These are phyloP conservation scores for Frieseomelitta varia DNA, from an alignment of 1,140 invertebrate genomes.

Conservation along the genomic window DNA sequence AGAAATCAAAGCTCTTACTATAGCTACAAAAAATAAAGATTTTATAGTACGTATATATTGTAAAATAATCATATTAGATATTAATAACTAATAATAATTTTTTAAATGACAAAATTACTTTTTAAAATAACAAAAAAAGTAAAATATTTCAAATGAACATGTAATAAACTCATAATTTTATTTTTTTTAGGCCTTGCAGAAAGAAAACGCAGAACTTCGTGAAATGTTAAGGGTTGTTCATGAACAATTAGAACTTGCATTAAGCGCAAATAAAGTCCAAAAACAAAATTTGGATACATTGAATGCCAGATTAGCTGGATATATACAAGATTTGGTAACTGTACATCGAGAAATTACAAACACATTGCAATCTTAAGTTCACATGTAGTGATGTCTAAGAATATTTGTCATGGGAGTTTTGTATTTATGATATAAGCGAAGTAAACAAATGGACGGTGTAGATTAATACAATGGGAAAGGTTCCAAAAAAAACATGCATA, in stretches of 20 bases:
- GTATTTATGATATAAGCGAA: constrained; percentile 72
- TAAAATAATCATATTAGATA: background rate
- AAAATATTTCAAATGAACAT: background rate
- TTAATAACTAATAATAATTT: background rate
- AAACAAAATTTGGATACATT: constrained; percentile 92
- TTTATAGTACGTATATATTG: constrained; percentile 74
- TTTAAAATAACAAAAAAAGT: background rate
- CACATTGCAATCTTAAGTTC: constrained; percentile 88
- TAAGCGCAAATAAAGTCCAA: constrained; percentile 92
- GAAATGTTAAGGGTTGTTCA: constrained; percentile 89
- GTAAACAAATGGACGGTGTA: constrained; percentile 65
- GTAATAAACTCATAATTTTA: constrained; percentile 18
- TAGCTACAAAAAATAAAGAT: constrained; percentile 82
- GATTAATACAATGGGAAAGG: constrained; percentile 64
- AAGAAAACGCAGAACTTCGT: constrained; percentile 89
- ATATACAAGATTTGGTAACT: constrained; percentile 92
- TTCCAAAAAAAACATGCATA: constrained; percentile 60
- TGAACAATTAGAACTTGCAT: constrained; percentile 91
- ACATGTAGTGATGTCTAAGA: constrained; percentile 54
- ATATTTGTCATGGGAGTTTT: constrained; percentile 75
- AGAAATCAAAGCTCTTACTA: constrained; percentile 85
- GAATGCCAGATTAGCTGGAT: constrained; percentile 91
- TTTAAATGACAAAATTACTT: background rate
- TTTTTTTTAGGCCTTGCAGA: constrained; percentile 84
- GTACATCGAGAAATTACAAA: constrained; percentile 93